A percentile compares a stretch with the other conserved stretches of the same genome.
Evolutionary conservation across 53 echinoderm and acorn worm genomes (phyloP).

Genomic region (Pentamera pediparva): DNA sequence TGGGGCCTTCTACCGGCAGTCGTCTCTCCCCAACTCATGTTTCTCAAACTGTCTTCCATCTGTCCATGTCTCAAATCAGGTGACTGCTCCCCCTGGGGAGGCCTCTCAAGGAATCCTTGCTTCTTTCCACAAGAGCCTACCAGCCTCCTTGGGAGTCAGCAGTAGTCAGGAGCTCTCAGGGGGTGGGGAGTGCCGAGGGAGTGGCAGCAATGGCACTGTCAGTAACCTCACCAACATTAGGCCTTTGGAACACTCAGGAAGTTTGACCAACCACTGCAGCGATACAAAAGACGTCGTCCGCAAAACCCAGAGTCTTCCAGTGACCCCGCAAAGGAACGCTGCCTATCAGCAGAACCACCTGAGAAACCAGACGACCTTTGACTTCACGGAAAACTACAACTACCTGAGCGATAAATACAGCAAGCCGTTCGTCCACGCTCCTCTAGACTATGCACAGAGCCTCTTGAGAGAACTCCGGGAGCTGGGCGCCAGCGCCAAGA

Average conservation of each 20-base stretch:
- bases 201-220: background rate
- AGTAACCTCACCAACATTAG: conserved; percentile 7
- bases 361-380: conserved; percentile 25
- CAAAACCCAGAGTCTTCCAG: conserved; percentile 37
- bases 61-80: background rate
- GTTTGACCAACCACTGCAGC: background rate
- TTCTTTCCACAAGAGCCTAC: conserved; percentile 8
- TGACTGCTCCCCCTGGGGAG: background rate
- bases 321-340: conserved; percentile 27
- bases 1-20: conserved; percentile 13
- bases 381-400: conserved; percentile 55
- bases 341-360: background rate
- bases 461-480: conserved; percentile 80
- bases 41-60: conserved; percentile 21
- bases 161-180: conserved; percentile 6
- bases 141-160: background rate
- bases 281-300: background rate
- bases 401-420: conserved; percentile 75
- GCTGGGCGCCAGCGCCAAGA: conserved; percentile 84
- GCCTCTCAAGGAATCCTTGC: background rate
- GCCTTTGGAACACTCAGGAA: conserved; percentile 10
- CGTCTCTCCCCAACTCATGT: conserved; percentile 27
- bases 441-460: conserved; percentile 92
- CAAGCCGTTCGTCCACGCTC: conserved; percentile 85
- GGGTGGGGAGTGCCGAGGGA: conserved; percentile 12